These are phyloP conservation scores for Nycticorax nycticorax DNA, from an alignment of 2,113 vertebrate species.

Conservation along the genomic window DNA sequence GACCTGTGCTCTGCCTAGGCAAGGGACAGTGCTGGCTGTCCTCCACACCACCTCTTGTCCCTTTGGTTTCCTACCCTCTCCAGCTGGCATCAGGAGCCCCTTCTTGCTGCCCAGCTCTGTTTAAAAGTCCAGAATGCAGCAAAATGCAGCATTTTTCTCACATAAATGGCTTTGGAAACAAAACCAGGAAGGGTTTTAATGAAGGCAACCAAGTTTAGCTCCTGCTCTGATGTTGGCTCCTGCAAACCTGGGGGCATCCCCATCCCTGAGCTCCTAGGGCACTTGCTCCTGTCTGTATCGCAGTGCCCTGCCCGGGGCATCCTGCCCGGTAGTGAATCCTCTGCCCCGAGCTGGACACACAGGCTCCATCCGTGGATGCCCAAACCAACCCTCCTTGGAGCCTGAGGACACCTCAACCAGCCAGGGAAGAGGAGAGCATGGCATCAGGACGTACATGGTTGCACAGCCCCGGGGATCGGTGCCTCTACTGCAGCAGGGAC, in stretches of 20 bases:
- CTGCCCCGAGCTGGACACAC: background rate
- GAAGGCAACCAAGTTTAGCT: background rate
- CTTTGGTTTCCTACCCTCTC: background rate
- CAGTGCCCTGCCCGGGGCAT: background rate
- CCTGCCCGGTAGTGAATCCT: background rate
- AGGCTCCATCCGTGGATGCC: background rate
- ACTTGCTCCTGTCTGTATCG: fast-evolving
- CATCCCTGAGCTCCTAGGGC: background rate
- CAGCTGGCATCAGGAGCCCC: background rate
- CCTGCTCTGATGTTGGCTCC: background rate
- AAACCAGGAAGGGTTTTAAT: background rate
- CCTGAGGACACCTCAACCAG: background rate
- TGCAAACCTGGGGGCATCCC: background rate
- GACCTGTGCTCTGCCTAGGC: background rate
- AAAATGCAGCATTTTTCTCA: background rate
- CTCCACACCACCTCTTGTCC: background rate
- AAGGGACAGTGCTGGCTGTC: background rate
- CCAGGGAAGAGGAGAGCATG: background rate
- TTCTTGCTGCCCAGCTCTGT: background rate
- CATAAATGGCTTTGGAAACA: background rate
- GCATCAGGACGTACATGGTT: background rate
- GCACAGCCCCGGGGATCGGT: fast-evolving
- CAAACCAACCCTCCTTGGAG: background rate
- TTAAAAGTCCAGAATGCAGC: background rate
- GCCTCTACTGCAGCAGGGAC: background rate